These are phyloP conservation scores for Meleagris gallopavo DNA, from an alignment of 2,113 vertebrate species.

Conservation along the genomic window DNA sequence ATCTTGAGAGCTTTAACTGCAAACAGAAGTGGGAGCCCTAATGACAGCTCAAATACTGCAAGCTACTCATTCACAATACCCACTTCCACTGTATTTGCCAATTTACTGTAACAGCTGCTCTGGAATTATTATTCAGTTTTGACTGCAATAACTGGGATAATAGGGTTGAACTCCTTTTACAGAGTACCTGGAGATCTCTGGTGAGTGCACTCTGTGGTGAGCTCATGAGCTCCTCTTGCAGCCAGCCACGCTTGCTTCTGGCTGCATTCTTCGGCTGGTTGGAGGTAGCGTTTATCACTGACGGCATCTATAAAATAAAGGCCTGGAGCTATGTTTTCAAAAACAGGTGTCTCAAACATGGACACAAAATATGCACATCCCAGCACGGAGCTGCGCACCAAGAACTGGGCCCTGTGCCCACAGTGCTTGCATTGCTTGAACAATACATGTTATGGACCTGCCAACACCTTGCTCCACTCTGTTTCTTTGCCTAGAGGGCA, in stretches of 20 bases:
- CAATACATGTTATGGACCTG: background rate
- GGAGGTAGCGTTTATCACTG: conserved; percentile 21
- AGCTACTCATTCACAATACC: background rate
- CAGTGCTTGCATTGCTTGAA: accelerated
- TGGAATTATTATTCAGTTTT: background rate
- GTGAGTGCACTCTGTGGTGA: background rate
- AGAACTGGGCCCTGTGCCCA: background rate
- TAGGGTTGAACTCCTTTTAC: background rate
- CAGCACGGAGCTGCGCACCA: background rate
- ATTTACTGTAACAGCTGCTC: background rate
- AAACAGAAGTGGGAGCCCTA: background rate
- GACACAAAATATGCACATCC: background rate
- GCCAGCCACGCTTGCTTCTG: background rate
- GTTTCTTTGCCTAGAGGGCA: background rate
- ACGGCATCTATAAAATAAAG: conserved; percentile 47
- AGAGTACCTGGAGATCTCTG: background rate
- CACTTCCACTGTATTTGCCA: background rate
- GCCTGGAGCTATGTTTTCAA: background rate
- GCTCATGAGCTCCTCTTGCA: background rate
- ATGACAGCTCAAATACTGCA: background rate
- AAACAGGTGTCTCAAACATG: conserved; percentile 28
- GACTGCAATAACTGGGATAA: background rate
- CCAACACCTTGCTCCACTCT: background rate
- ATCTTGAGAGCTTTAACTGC: background rate
- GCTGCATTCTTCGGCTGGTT: conserved; percentile 26